phyloP scores from a whole-genome alignment of 2,888 invertebrate species.

The Apodemia zela region DNA sequence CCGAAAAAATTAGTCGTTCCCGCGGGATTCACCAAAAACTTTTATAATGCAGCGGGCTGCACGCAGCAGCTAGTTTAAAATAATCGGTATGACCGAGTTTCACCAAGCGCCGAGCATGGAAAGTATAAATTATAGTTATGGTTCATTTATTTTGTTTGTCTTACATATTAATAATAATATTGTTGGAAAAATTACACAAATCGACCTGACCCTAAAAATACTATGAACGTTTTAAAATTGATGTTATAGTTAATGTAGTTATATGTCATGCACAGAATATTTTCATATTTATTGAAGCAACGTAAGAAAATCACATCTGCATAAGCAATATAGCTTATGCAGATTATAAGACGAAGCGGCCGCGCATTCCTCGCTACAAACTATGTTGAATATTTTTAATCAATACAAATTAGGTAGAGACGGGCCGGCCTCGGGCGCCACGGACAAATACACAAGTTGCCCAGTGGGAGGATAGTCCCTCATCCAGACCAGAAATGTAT shows the following conservation, averaged over 20 bases:
- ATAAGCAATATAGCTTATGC: constrained; percentile 54
- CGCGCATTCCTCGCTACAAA: constrained; percentile 55
- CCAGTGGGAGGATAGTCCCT: constrained; percentile 34
- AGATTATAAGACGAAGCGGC: constrained; percentile 28
- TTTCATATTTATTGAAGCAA: not conserved
- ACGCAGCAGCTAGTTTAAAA: too few relatives aligned
- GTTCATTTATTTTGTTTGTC: not conserved
- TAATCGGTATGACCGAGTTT: too few relatives aligned
- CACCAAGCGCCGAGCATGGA: too few relatives aligned
- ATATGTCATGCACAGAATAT: not conserved
- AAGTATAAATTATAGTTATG: too few relatives aligned
- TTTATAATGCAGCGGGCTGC: too few relatives aligned
- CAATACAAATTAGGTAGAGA: constrained; percentile 78
- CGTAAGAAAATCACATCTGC: constrained; percentile 42
- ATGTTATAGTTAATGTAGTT: not conserved
- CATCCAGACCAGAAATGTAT: constrained; percentile 18
- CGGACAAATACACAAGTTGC: constrained; percentile 43
- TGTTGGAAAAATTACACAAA: too few relatives aligned
- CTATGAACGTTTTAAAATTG: too few relatives aligned
- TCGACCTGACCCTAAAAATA: too few relatives aligned
- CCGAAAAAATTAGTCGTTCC: too few relatives aligned
- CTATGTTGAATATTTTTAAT: constrained; percentile 81
- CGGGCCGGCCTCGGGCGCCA: constrained; percentile 54
- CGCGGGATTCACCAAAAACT: too few relatives aligned
- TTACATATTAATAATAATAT: constrained; percentile 6